phyloP scores from a whole-genome alignment of 2,113 vertebrate genomes.

The Cervus canadensis region DNA sequence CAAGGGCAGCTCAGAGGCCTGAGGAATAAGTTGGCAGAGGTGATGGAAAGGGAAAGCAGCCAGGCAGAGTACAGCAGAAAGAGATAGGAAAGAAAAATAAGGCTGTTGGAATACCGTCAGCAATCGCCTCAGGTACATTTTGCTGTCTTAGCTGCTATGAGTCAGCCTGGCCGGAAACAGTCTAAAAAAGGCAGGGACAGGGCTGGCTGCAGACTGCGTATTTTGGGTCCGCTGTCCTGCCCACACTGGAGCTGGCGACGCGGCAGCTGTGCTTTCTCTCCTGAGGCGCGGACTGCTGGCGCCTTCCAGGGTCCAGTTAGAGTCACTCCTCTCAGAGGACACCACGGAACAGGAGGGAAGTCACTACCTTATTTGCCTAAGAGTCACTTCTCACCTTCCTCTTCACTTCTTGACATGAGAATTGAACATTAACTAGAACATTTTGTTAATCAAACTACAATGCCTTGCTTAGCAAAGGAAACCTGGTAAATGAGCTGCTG shows the following conservation, averaged over 20 bases:
- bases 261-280: background rate
- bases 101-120: background rate
- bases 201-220: background rate
- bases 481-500: background rate
- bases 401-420: background rate
- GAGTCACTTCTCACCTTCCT: background rate
- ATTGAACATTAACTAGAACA: background rate
- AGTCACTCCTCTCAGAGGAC: background rate
- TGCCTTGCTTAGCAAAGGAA: background rate
- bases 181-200: background rate
- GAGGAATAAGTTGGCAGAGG: background rate
- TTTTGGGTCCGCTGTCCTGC: background rate
- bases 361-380: background rate
- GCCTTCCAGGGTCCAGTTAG: too few species aligned
- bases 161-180: background rate
- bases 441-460: background rate
- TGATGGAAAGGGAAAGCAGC: background rate
- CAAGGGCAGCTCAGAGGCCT: background rate
- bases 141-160: background rate
- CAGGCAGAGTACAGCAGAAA: background rate
- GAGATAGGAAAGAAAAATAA: background rate
- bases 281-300: fast-evolving
- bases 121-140: background rate
- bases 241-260: background rate
- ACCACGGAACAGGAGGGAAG: fast-evolving